Percentiles rank a stretch among this genome's conserved stretches.
phyloP scores from a whole-genome alignment of 1,140 invertebrate genomes.

The Drosophila fuyamai region DNA sequence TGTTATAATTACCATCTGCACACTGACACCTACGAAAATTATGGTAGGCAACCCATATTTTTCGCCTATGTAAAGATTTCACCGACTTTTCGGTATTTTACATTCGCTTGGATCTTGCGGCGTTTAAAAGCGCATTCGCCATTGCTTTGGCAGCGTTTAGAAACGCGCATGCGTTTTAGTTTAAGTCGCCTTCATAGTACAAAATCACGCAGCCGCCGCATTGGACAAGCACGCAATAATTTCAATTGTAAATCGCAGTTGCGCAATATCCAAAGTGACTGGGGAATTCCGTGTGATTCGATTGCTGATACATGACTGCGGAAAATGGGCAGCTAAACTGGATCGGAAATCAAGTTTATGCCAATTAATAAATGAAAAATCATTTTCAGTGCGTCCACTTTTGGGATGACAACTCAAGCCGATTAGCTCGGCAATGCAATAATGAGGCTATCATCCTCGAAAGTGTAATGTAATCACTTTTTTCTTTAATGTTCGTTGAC shows the following conservation, averaged over 20 bases:
- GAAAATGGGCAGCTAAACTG: constrained; percentile 32
- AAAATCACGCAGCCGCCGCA: constrained; percentile 45
- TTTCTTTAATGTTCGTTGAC: too few species aligned
- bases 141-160: constrained; percentile 7
- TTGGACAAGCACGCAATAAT: constrained; percentile 51
- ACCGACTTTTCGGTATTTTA: constrained; percentile 11
- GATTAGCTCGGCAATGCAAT: constrained; percentile 12
- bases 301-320: constrained; percentile 26
- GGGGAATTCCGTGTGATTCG: constrained; percentile 24
- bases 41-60: constrained; percentile 16
- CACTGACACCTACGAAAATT: constrained; percentile 23
- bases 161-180: constrained; percentile 13
- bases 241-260: constrained; percentile 55
- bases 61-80: constrained; percentile 11
- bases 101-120: constrained; percentile 15
- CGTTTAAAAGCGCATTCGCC: constrained; percentile 30
- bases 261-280: constrained; percentile 42
- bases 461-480: too few species aligned
- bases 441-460: background rate
- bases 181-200: constrained; percentile 25
- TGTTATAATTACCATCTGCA: constrained; percentile 42
- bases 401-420: constrained; percentile 8
- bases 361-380: constrained; percentile 35
- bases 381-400: constrained; percentile 14
- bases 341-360: constrained; percentile 41